Evolutionary conservation across 2,888 invertebrate species (phyloP).

Genomic region (Microctonus aethiopoides): DNA sequence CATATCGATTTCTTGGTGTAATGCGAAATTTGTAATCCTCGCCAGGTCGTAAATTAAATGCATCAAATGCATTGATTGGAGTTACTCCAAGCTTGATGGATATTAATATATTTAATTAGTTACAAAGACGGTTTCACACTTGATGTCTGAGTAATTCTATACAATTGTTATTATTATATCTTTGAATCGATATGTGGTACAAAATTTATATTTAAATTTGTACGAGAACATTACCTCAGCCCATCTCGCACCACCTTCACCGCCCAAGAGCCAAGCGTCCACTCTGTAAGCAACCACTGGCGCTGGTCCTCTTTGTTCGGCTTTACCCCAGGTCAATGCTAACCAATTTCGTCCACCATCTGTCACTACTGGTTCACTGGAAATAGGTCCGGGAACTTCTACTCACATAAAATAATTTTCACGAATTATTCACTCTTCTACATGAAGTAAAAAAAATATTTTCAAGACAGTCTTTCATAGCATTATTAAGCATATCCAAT

Average conservation of each 20-base stretch:
- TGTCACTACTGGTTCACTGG: slow-evolving; percentile 79
- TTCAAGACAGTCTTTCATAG: background rate
- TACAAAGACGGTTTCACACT: background rate
- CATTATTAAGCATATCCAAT: background rate
- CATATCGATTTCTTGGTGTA: slow-evolving; percentile 89
- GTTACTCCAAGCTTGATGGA: slow-evolving; percentile 75
- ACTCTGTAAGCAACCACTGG: slow-evolving; percentile 86
- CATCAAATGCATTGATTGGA: slow-evolving; percentile 83
- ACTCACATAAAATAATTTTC: slow-evolving; percentile 39
- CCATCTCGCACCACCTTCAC: slow-evolving; percentile 88
- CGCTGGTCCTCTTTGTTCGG: slow-evolving; percentile 75
- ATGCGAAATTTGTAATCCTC: slow-evolving; percentile 88
- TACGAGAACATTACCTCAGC: slow-evolving; percentile 68
- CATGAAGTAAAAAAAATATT: too few species aligned
- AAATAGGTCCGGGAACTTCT: slow-evolving; percentile 87
- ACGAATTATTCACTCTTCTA: background rate
- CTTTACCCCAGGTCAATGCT: slow-evolving; percentile 85
- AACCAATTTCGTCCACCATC: slow-evolving; percentile 89
- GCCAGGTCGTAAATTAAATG: slow-evolving; percentile 83
- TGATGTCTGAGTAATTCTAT: too few species aligned
- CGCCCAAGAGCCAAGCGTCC: slow-evolving; percentile 83
- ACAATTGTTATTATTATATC: slow-evolving; percentile 2
- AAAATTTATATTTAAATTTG: background rate
- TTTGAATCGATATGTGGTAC: background rate
- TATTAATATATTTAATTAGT: slow-evolving; percentile 8